Evolutionary conservation across 2,888 invertebrate species (phyloP).

Genomic region (Platynereis dumerilii): DNA sequence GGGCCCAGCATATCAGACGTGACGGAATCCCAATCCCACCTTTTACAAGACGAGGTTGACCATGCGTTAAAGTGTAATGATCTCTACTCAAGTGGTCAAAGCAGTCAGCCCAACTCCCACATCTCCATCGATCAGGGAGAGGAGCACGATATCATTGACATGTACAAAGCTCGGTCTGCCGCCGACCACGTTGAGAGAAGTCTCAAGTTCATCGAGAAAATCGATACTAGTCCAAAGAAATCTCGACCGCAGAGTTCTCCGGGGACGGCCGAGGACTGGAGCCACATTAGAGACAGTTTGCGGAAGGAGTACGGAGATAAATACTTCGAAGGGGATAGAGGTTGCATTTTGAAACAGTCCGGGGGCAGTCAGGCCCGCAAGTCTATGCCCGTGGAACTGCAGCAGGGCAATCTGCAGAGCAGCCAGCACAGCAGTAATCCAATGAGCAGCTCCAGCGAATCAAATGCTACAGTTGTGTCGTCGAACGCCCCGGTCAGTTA

Average conservation of each 20-base stretch:
- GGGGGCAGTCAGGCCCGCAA: not conserved
- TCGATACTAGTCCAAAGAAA: conserved; percentile 16
- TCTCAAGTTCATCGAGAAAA: conserved; percentile 12
- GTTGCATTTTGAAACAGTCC: conserved; percentile 13
- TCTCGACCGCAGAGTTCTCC: conserved; percentile 6
- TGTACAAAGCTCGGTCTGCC: conserved; percentile 11
- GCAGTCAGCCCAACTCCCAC: not conserved
- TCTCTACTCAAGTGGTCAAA: not conserved
- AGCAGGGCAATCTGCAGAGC: no score
- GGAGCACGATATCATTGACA: conserved; percentile 5
- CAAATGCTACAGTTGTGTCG: no score
- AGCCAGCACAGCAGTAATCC: no score
- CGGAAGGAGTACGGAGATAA: conserved; percentile 21
- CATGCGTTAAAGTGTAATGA: no score
- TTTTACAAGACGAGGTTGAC: no score
- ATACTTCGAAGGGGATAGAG: conserved; percentile 24
- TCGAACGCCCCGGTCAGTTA: no score
- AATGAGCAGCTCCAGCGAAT: no score
- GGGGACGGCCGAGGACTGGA: conserved; percentile 16
- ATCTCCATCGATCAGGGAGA: not conserved
- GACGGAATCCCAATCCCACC: no score
- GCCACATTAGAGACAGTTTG: conserved; percentile 19
- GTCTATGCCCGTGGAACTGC: no score
- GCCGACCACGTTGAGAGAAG: conserved; percentile 23
- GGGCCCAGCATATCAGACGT: no score